These are phyloP conservation scores for Synergus japonicus DNA, from an alignment of 2,888 invertebrate genomes.

Conservation along the genomic window DNA sequence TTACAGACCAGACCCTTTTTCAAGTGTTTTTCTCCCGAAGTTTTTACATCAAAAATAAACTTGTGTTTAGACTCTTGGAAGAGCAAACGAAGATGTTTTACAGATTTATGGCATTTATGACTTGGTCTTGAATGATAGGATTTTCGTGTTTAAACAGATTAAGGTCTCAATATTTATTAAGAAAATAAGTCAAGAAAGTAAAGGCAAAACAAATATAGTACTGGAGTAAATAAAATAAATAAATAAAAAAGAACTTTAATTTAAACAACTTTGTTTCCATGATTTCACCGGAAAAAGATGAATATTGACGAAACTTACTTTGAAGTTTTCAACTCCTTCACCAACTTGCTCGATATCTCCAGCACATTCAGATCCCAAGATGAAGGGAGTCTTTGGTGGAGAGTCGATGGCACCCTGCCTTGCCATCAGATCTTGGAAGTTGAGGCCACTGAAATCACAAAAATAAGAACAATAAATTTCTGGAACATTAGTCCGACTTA, in stretches of 20 bases:
- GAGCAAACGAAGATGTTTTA: constrained; percentile 12
- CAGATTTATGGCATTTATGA: constrained; percentile 6
- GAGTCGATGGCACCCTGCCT: constrained; percentile 92
- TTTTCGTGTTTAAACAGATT: background rate
- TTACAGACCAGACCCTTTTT: constrained; percentile 4
- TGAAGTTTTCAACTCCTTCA: constrained; percentile 88
- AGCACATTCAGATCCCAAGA: constrained; percentile 92
- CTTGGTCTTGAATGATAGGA: constrained; percentile 6
- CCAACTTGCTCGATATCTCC: constrained; percentile 89
- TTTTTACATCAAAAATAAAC: constrained; percentile 12
- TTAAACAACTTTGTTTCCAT: background rate
- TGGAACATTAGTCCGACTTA: background rate
- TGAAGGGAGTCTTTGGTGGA: constrained; percentile 93
- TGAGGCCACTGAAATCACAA: constrained; percentile 87
- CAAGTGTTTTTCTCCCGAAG: constrained; percentile 1
- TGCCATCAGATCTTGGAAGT: constrained; percentile 93
- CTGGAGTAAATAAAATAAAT: background rate
- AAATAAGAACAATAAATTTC: constrained; percentile 39
- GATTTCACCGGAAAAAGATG: background rate
- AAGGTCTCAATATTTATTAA: background rate
- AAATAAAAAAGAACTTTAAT: background rate
- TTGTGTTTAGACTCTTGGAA: constrained; percentile 10
- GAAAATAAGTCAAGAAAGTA: background rate
- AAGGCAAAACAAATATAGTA: background rate
- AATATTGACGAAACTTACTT: constrained; percentile 79